Base-by-base conservation (phyloP, 2,888 invertebrate species). In the Micoletzkya japonica region DNA sequence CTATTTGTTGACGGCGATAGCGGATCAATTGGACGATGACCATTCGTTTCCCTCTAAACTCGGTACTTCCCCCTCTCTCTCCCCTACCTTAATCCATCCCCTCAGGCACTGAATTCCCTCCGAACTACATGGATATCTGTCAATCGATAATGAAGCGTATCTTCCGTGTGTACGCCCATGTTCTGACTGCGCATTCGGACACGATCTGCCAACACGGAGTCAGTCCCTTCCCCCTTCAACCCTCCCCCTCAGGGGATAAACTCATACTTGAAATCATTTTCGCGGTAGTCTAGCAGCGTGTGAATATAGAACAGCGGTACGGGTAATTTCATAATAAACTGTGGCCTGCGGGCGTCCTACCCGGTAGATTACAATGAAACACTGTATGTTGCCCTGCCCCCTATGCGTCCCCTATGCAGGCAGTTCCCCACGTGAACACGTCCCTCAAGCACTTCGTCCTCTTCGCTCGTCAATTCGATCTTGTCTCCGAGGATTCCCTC, bases 391-490 rank as follows among this genome's bases (percentile, higher is more conserved):
- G n/a, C n/a, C n/a, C n/a, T n/a, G n/a, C n/a, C n/a, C n/a, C n/a
- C n/a, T n/a, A n/a, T 44, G 10, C 44, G 10, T 10, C 26, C 54
- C 24, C 26, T 10, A 20, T 98, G 72, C 94, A 95, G 68, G 97
- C 98, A 88, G 97, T 97, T 87, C 96, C 97, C 69, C 98, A 98
- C 87, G 90, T 98, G 82, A 98, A 98, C 88, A 98, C 98, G 73
- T 95, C 95, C 81, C 98, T 98, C 89, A 98, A 98, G 87, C 98
- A 98, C 89, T 98, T 98, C 87, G 96, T 98, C 86, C 96, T 95
- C 89, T 95, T 95, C 86, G 94, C 90, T 66, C 90, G 96, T 91
- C 97, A 98, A 89, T 98, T 98, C 88, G 92, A 91, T 88, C 90
- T 98, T n/a, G n/a, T n/a, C 14, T 66, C 10, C 4, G 54, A 57